Base-by-base conservation (phyloP, 1,140 invertebrate species). In the Arion vulgaris region DNA sequence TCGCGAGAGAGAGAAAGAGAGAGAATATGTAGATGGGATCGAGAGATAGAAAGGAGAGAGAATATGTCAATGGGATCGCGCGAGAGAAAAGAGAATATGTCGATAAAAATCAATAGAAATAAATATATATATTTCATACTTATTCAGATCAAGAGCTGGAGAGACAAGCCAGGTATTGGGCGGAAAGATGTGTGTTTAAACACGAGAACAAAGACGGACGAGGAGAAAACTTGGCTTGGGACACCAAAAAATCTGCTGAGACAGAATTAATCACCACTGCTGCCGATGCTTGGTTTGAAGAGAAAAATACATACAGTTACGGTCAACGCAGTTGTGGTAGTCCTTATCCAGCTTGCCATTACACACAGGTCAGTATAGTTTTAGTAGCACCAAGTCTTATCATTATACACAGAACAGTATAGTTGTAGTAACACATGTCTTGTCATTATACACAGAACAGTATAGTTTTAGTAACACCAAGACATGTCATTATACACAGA, bases 151-250 rank as follows among this genome's bases (percentile, higher is more conserved):
- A 32, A 36, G 71, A 73, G 5, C 36, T 80, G 26, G 78, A 51
- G 38, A n/a, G 19, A 13, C 62, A 69, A 13, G 78, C 78, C 51
- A 51, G 36, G n/a, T 9, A 39, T 0, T 80, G 78, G 78, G 57
- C 41, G 38, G 78, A 68, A n/a, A 69, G 66, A 13, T 80, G 78
- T 38, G 57, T 38, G 0, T 80, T 80, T 38, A 71, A 80, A 51
- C 78, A 80, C 41, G 78, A 80, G 66, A 68, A 68, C 57, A 80
- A 69, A 32, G 66, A 57, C 28, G 66, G 38, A 0, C 2, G 49
- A 39, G 78, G 78, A 69, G 78, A 80, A 39, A 80, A 80, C 39
- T 62, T 80, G 57, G 78, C 78, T 15, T 80, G 49, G 49, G 39
- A 71, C 26, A 38, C 78, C 17, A 38, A 41, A 13, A 28, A 68